Percentiles rank a stretch among this genome's conserved stretches.
Conservation (phyloP, 2,888 invertebrate genomes). For the Blera fallax region DNA sequence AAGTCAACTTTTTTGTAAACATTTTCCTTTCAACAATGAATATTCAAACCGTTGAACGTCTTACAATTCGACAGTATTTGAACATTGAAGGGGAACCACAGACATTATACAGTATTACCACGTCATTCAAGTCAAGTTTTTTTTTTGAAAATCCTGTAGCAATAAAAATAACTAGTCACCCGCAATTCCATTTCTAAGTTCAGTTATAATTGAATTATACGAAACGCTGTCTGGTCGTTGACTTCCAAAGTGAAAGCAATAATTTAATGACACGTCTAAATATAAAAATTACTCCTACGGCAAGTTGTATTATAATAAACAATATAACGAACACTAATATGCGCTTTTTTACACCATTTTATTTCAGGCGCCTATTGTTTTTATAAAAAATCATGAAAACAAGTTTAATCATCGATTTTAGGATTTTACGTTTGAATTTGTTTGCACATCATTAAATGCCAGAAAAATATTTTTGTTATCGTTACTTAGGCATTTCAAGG, state of each 20-base stretch:
- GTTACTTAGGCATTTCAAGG: background rate
- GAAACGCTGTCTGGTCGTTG: constrained; percentile 16
- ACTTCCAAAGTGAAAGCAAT: background rate
- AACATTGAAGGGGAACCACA: too few species aligned
- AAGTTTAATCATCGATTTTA: background rate
- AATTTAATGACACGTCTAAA: background rate
- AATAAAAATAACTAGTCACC: too few species aligned
- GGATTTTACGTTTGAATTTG: background rate
- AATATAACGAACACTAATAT: background rate
- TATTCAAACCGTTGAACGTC: too few species aligned
- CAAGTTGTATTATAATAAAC: background rate
- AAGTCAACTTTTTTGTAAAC: too few species aligned
- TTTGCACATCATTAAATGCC: background rate
- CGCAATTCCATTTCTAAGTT: too few species aligned
- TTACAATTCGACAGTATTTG: too few species aligned
- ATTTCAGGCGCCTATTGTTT: background rate
- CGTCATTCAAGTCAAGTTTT: too few species aligned
- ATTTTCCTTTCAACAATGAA: too few species aligned
- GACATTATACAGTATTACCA: too few species aligned
- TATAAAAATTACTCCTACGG: background rate
- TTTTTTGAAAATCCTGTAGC: too few species aligned
- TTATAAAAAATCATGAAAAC: background rate
- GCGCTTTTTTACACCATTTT: background rate
- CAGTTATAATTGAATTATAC: too few species aligned
- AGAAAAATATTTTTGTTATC: background rate